Conservation (phyloP, 2,797 vertebrate species). For the Semotilus atromaculatus region DNA sequence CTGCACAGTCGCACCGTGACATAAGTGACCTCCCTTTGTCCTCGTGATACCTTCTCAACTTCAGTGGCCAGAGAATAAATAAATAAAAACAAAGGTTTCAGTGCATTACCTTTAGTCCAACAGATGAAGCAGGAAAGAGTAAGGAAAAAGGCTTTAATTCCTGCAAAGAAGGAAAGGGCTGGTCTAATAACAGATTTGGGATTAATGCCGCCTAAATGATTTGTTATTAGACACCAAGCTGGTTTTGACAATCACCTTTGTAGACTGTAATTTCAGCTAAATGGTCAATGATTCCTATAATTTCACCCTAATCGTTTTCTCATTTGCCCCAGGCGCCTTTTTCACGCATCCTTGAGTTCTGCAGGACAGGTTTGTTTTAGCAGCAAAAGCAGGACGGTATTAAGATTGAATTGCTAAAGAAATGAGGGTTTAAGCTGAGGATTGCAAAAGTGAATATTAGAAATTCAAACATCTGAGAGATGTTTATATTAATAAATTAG, state of each 20-base stretch:
- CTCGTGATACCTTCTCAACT: background rate
- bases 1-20: background rate
- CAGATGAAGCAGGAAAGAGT: background rate
- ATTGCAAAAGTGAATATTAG: conserved; percentile 8
- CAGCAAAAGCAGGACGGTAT: background rate
- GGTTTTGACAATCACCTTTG: conserved; percentile 41
- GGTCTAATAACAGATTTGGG: conserved; percentile 36
- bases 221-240: conserved; percentile 44
- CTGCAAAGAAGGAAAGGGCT: background rate
- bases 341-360: conserved; percentile 43
- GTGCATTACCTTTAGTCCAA: background rate
- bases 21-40: conserved; percentile 19
- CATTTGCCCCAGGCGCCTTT: conserved; percentile 8
- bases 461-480: conserved; percentile 6
- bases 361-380: conserved; percentile 18
- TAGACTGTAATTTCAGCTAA: conserved; percentile 43
- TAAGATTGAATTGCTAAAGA: conserved; percentile 19
- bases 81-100: conserved; percentile 4
- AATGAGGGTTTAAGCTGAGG: background rate
- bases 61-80: background rate
- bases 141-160: background rate
- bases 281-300: conserved; percentile 52
- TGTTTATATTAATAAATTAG: background rate
- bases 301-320: conserved; percentile 47
- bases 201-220: conserved; percentile 39